These are phyloP conservation scores for Rissa tridactyla DNA, from an alignment of 2,113 vertebrate genomes.

Conservation along the genomic window DNA sequence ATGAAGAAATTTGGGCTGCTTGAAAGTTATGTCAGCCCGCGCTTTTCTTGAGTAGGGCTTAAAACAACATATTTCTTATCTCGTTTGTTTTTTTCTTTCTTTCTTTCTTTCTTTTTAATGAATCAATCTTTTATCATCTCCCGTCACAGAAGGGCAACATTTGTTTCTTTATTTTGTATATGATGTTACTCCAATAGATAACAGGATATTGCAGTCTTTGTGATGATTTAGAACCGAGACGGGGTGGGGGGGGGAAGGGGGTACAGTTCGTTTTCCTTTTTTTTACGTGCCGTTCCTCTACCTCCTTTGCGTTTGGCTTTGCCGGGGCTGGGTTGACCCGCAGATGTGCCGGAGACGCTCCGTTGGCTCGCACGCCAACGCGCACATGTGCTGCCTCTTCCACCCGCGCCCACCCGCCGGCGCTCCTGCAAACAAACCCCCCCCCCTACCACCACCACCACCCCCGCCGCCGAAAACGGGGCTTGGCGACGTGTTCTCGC, in stretches of 20 bases:
- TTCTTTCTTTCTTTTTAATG: background rate
- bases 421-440: background rate
- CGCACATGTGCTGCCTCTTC: background rate
- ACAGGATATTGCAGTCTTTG: slow-evolving; percentile 62
- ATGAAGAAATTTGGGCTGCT: background rate
- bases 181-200: slow-evolving; percentile 33
- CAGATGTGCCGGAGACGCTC: slow-evolving; percentile 20
- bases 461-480: background rate
- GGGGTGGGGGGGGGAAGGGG: background rate
- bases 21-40: background rate
- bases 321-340: slow-evolving; percentile 19
- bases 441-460: background rate
- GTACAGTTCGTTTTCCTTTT: background rate
- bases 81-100: background rate
- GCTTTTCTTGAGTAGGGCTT: background rate
- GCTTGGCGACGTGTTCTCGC: background rate
- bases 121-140: background rate
- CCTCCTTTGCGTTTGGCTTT: slow-evolving; percentile 48
- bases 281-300: slow-evolving; percentile 6
- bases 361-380: background rate
- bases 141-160: slow-evolving; percentile 28
- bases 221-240: slow-evolving; percentile 18
- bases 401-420: background rate
- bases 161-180: slow-evolving; percentile 50
- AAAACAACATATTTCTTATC: background rate